Percentiles rank a stretch among this genome's conserved stretches.
phyloP scores from a whole-genome alignment of 2,113 vertebrate species.

The Heterochromis multidens region DNA sequence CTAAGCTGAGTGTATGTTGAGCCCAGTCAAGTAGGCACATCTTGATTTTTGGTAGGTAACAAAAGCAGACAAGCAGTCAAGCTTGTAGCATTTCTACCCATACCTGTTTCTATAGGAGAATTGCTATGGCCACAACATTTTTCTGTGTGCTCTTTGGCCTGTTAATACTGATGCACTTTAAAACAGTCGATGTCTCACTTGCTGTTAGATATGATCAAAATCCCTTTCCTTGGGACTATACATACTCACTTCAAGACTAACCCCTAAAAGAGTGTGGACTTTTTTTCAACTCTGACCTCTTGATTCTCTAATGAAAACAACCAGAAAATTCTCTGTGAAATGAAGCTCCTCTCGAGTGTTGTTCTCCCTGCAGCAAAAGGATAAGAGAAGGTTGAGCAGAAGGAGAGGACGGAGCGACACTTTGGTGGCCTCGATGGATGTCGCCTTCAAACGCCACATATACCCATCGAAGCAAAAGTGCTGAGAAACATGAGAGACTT shows the following conservation, averaged over 20 bases:
- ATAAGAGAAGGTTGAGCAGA: background rate
- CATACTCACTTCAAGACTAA: conserved; percentile 12
- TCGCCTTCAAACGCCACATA: conserved; percentile 42
- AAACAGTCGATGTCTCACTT: background rate
- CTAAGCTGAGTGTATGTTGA: no score
- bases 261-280: background rate
- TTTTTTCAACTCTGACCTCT: conserved; percentile 18
- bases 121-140: background rate
- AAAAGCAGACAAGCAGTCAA: background rate
- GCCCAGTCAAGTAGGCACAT: background rate
- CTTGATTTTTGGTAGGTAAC: accelerated
- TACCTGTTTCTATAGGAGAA: background rate
- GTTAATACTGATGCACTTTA: background rate
- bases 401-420: background rate
- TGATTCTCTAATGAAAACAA: conserved; percentile 31
- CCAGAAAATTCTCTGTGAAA: conserved; percentile 34
- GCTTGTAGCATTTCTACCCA: background rate
- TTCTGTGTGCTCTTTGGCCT: background rate
- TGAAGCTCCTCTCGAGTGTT: conserved; percentile 31
- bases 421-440: conserved; percentile 5
- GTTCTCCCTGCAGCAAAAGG: conserved; percentile 15
- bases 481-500: conserved; percentile 22
- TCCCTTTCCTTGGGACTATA: background rate
- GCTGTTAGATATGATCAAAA: background rate
- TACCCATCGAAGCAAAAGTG: conserved; percentile 11